Evolutionary conservation across 2,113 vertebrate species (phyloP).

Genomic region (Myrmecobius fasciatus): DNA sequence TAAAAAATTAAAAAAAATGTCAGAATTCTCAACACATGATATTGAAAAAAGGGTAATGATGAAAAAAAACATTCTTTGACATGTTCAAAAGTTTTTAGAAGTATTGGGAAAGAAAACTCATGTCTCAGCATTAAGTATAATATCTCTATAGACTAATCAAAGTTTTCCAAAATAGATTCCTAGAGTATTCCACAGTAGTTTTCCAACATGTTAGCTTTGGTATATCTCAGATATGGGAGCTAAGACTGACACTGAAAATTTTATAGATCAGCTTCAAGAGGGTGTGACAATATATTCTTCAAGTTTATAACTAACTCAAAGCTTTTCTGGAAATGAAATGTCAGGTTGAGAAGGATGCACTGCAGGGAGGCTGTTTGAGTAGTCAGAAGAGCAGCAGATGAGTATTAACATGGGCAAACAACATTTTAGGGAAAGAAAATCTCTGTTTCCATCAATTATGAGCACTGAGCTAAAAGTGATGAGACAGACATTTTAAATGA

Average conservation of each 20-base stretch:
- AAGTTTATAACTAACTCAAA: not conserved
- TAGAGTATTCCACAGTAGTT: not conserved
- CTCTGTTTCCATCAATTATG: not conserved
- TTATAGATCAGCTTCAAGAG: not conserved
- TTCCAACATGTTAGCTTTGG: not conserved
- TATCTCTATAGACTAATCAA: not conserved
- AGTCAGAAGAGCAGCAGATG: not conserved
- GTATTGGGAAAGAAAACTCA: not conserved
- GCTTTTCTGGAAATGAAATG: not conserved
- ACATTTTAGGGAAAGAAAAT: not conserved
- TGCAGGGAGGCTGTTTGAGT: not conserved
- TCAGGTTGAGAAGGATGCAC: not conserved
- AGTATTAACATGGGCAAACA: not conserved
- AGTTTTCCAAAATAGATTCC: not conserved
- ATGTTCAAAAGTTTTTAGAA: not conserved
- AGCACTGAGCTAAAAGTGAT: not conserved
- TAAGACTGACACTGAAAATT: not conserved
- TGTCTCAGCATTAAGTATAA: not conserved
- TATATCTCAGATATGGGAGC: not conserved
- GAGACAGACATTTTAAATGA: not conserved
- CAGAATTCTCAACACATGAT: not conserved
- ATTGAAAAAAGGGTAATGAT: not conserved
- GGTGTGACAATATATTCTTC: not conserved
- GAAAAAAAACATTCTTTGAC: not conserved
- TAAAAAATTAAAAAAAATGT: too few relatives aligned